phyloP scores from a whole-genome alignment of 2,113 vertebrate genomes.

The Cavia porcellus region DNA sequence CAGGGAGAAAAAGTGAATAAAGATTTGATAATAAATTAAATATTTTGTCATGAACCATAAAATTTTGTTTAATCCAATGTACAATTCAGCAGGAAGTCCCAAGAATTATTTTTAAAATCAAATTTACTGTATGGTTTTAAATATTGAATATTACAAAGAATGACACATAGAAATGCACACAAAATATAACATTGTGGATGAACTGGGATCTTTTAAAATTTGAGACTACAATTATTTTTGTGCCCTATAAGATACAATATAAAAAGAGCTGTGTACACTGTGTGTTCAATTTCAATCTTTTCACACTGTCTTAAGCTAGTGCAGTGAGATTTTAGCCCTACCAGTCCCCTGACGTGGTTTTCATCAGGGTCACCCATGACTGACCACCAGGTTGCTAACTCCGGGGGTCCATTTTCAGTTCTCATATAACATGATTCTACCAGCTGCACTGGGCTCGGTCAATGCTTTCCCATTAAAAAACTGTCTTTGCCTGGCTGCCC shows the following conservation, averaged over 20 bases:
- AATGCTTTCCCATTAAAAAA: background rate
- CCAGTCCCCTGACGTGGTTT: background rate
- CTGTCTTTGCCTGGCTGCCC: background rate
- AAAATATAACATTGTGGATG: background rate
- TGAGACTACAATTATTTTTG: background rate
- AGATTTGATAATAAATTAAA: slow-evolving; percentile 58
- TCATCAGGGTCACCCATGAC: background rate
- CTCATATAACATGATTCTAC: background rate
- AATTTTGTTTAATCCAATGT: slow-evolving; percentile 2
- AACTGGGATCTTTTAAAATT: background rate
- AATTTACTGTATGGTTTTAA: slow-evolving; percentile 5
- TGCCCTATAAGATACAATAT: background rate
- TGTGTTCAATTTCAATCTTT: background rate
- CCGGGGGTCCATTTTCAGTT: background rate
- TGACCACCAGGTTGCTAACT: background rate
- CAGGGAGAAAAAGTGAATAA: background rate
- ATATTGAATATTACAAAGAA: background rate
- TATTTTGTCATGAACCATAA: background rate
- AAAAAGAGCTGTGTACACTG: background rate
- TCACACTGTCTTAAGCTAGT: background rate
- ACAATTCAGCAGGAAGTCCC: background rate
- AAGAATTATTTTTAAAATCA: background rate
- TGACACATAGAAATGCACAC: background rate
- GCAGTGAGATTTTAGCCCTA: background rate
- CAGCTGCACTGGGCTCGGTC: background rate